Percentiles rank a stretch among this genome's conserved stretches.
Evolutionary conservation across 2,888 invertebrate genomes (phyloP).

Genomic region (Fragum sueziense): DNA sequence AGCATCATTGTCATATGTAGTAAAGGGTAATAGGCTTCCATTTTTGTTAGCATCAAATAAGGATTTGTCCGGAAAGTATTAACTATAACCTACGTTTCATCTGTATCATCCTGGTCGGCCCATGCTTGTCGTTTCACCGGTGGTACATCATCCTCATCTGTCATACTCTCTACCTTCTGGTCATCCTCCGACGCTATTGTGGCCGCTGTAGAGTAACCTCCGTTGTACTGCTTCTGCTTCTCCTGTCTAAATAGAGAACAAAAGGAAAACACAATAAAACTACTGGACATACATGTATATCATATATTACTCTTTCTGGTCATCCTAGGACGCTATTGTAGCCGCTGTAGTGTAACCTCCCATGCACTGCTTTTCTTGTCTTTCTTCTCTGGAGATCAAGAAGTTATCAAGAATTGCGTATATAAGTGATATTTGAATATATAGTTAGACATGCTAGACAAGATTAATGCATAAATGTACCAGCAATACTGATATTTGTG

Average conservation of each 20-base stretch:
- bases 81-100: background rate
- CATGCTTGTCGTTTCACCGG: slow-evolving; percentile 53
- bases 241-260: background rate
- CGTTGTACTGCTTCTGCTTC: background rate
- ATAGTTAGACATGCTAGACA: no score
- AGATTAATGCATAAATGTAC: no score
- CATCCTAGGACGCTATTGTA: slow-evolving; percentile 56
- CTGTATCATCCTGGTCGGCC: slow-evolving; percentile 21
- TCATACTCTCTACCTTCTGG: slow-evolving; percentile 22
- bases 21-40: background rate
- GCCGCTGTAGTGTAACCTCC: slow-evolving; percentile 43
- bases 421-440: no score
- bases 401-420: no score
- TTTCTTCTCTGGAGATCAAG: slow-evolving; percentile 4
- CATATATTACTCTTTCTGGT: slow-evolving; percentile 28
- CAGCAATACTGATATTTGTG: no score
- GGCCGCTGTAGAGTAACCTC: slow-evolving; percentile 42
- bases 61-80: no score
- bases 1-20: background rate
- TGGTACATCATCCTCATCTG: slow-evolving; percentile 37
- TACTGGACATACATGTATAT: no score
- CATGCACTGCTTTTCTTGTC: background rate
- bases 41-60: no score
- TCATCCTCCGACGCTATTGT: slow-evolving; percentile 59
- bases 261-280: no score